phyloP scores from a whole-genome alignment of 2,113 vertebrate genomes.

The Halichoeres trimaculatus region DNA sequence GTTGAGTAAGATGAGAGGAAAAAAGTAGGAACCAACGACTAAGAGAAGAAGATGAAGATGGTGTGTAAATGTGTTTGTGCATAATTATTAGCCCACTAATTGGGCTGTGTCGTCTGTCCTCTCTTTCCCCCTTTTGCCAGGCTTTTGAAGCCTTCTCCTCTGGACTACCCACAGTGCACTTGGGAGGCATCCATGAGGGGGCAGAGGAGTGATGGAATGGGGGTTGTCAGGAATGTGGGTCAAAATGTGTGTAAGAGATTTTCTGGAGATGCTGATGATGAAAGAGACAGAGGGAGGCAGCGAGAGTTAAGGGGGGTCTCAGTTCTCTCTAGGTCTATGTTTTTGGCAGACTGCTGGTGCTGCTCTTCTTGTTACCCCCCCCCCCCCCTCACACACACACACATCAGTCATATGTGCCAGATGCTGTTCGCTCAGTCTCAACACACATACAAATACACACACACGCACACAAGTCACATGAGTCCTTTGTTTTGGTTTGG shows the following conservation, averaged over 20 bases:
- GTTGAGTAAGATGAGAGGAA: neutral
- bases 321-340: slow-evolving; percentile 4
- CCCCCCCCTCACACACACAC: slow-evolving; percentile 3
- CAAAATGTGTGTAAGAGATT: slow-evolving; percentile 43
- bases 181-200: slow-evolving; percentile 39
- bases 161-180: slow-evolving; percentile 58
- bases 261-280: slow-evolving; percentile 41
- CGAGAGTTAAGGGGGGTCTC: neutral
- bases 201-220: slow-evolving; percentile 28
- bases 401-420: slow-evolving; percentile 46
- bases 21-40: neutral
- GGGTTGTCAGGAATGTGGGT: slow-evolving; percentile 64
- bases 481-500: slow-evolving; percentile 79
- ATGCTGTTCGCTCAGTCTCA: slow-evolving; percentile 43
- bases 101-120: slow-evolving; percentile 40
- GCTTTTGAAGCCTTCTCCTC: slow-evolving; percentile 68
- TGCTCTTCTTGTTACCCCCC: slow-evolving; percentile 42
- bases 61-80: slow-evolving; percentile 1
- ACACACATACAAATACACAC: slow-evolving; percentile 12
- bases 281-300: slow-evolving; percentile 5
- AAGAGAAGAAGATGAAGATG: neutral
- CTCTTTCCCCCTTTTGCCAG: slow-evolving; percentile 38
- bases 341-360: slow-evolving; percentile 14
- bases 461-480: slow-evolving; percentile 49
- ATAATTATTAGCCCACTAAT: slow-evolving; percentile 62